These are phyloP conservation scores for Ditula angustiorana DNA, from an alignment of 2,888 invertebrate genomes.

Conservation along the genomic window DNA sequence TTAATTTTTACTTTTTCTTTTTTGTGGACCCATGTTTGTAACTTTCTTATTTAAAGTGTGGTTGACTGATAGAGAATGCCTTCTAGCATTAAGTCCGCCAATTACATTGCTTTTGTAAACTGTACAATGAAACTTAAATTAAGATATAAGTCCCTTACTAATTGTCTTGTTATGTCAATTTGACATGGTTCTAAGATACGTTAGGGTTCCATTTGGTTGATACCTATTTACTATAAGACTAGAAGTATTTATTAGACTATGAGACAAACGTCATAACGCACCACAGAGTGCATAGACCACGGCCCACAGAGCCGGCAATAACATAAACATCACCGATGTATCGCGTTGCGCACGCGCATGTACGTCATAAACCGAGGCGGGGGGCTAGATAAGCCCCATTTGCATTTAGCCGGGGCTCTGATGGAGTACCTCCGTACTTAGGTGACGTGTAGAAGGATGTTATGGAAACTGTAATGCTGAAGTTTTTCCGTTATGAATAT, in stretches of 20 bases:
- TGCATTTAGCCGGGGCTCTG: conserved; percentile 40
- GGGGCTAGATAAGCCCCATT: conserved; percentile 53
- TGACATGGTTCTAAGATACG: too few species aligned
- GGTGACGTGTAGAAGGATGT: conserved; percentile 50
- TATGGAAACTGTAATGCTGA: not conserved
- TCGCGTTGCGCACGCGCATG: conserved; percentile 49
- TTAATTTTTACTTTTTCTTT: too few species aligned
- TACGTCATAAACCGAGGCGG: conserved; percentile 59
- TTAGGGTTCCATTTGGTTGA: not conserved
- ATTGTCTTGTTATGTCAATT: too few species aligned
- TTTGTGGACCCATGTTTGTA: too few species aligned
- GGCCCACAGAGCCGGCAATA: conserved; percentile 58
- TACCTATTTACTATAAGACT: not conserved
- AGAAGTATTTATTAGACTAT: not conserved
- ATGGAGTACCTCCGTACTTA: conserved; percentile 15
- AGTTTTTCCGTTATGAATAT: not conserved
- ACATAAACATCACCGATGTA: conserved; percentile 69
- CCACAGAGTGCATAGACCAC: conserved; percentile 42
- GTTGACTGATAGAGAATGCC: too few species aligned
- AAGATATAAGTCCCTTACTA: too few species aligned
- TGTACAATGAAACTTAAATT: too few species aligned
- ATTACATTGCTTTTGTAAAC: too few species aligned
- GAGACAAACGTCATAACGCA: conserved; percentile 20
- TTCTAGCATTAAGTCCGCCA: too few species aligned
- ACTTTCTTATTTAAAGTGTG: too few species aligned